Base-by-base conservation (phyloP, 2,113 vertebrate genomes). In the Nansenia antarctica region DNA sequence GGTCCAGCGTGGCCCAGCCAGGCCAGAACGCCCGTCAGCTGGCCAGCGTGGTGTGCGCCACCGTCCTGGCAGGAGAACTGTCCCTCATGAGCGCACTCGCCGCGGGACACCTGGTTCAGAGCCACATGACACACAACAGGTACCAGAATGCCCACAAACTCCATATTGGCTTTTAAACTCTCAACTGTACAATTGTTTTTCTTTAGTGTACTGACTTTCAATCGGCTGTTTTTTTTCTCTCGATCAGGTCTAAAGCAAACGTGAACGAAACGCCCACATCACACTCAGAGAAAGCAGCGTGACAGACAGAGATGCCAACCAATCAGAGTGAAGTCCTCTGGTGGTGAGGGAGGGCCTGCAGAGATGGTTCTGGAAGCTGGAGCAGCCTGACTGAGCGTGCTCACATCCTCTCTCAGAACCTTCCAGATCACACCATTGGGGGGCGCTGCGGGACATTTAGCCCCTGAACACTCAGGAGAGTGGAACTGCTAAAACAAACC, bases 41-140 rank as follows among this genome's bases (percentile, higher is more conserved):
- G 73, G 98, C 97, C 64, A 92, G 92, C 12, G 92, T 98, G 8
- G 95, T 99, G 0, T 99, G 98, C 35, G 95, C 85, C 15, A 94
- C 96, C 0, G 97, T 99, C 63, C 91, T 99, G 93, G 96, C 98
- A 2, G 98, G 96, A 18, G 98, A 99, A n/a, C 82, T 99, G 4
- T 99, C 98, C 2, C 90, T 99, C 15, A 96, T 99, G 95, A 94
- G 95, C 35, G 98, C 97, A 1, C 82, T 99, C 12, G 94, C 96
- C 47, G 95, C 95, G 0, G 98, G 98, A 27, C 96, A 99, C 80
- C 93, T 99, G 0, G 96, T 99, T 57, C 95, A 91, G 89, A 99
- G 97, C 82, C 98, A 99, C 90, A 95, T 99, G 95, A 93, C 91
- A 37, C 97, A 98, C 88, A 99, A 99, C 78, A 97, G 98, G 98